Evolutionary conservation across 2,888 invertebrate species (phyloP).

Genomic region (Scaptodrosophila latifasciaeformis): DNA sequence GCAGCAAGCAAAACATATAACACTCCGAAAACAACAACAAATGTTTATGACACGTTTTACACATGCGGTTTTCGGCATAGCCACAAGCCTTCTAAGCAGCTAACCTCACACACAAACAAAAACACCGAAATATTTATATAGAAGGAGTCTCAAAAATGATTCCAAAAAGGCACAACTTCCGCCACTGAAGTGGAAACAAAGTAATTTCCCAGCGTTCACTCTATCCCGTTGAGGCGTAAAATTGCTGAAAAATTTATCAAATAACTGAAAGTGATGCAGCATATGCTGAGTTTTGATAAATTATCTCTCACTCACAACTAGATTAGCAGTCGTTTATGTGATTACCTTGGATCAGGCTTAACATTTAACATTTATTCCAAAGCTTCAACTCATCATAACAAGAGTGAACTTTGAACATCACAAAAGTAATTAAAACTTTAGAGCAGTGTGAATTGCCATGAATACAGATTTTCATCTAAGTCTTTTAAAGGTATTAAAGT

Average conservation of each 20-base stretch:
- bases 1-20: not conserved
- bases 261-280: slow-evolving; percentile 20
- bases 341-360: too few relatives aligned
- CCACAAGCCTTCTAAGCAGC: slow-evolving; percentile 14
- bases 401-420: too few relatives aligned
- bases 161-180: slow-evolving; percentile 22
- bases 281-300: slow-evolving; percentile 41
- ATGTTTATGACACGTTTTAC: slow-evolving; percentile 60
- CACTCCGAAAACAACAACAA: slow-evolving; percentile 23
- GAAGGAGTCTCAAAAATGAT: slow-evolving; percentile 9
- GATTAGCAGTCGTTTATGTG: slow-evolving; percentile 20
- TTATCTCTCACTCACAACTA: slow-evolving; percentile 32
- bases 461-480: too few relatives aligned
- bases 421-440: too few relatives aligned
- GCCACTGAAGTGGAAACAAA: slow-evolving; percentile 12
- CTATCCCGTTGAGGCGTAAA: slow-evolving; percentile 54
- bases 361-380: too few relatives aligned
- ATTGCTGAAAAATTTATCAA: slow-evolving; percentile 36
- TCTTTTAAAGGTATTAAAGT: too few relatives aligned
- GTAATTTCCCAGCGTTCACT: slow-evolving; percentile 14
- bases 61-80: slow-evolving; percentile 46
- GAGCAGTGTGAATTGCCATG: too few relatives aligned
- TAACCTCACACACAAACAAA: slow-evolving; percentile 11
- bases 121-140: not conserved
- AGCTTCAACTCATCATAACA: too few relatives aligned